phyloP scores from a whole-genome alignment of 2,888 invertebrate genomes.

The Ophion costatus region DNA sequence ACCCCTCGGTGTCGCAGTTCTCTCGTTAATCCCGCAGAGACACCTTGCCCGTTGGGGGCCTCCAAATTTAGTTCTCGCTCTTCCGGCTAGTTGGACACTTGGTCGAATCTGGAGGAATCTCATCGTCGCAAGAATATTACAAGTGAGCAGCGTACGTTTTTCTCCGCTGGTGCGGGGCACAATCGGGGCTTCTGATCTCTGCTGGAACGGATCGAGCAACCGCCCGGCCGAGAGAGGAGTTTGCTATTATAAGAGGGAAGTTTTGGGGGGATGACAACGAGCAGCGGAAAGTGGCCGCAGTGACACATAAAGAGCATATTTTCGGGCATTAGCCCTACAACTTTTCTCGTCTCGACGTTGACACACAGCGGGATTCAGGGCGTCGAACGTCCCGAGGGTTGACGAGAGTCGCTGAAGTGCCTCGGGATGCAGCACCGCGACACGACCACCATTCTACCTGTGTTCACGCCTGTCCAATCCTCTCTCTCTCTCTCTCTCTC shows the following conservation, averaged over 20 bases:
- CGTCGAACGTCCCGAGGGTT: slow-evolving; percentile 31
- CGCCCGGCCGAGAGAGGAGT: slow-evolving; percentile 9
- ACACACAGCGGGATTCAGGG: slow-evolving; percentile 56
- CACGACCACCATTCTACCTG: slow-evolving; percentile 57
- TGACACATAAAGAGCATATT: slow-evolving; percentile 83
- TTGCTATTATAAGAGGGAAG: slow-evolving; percentile 3
- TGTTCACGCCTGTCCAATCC: slow-evolving; percentile 57
- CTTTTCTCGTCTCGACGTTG: slow-evolving; percentile 57
- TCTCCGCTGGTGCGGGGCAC: slow-evolving; percentile 52
- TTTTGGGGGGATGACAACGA: slow-evolving; percentile 67
- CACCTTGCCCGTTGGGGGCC: slow-evolving; percentile 21
- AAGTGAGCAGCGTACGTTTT: slow-evolving; percentile 15
- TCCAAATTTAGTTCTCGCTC: neutral
- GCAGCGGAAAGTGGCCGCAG: slow-evolving; percentile 79
- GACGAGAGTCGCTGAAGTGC: slow-evolving; percentile 40
- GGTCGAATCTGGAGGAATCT: slow-evolving; percentile 39
- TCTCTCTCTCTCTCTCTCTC: too few relatives aligned
- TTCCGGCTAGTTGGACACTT: slow-evolving; percentile 30
- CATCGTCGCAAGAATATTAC: slow-evolving; percentile 27
- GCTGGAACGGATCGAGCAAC: neutral
- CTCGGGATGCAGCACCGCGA: slow-evolving; percentile 5
- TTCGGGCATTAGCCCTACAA: slow-evolving; percentile 77
- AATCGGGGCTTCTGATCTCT: slow-evolving; percentile 59
- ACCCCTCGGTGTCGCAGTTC: neutral
- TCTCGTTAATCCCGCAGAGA: slow-evolving; percentile 32